Base-by-base conservation (phyloP, 2,797 vertebrate species). In the Lateolabrax maculatus region DNA sequence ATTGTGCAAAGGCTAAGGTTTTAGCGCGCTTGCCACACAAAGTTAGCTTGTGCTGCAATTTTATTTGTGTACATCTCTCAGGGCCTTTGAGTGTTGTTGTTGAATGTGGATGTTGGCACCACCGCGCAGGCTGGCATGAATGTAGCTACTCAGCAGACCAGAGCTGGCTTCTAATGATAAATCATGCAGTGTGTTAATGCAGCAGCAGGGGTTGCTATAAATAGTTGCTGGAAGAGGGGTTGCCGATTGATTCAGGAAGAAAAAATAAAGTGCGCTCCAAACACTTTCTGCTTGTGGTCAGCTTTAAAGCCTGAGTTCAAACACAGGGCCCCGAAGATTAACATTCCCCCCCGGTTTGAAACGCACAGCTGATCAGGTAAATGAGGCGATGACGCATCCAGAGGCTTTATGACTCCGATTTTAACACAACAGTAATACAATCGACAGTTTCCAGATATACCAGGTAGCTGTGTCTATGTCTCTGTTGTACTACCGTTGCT, bases 181-280 rank as follows among this genome's bases (percentile, higher is more conserved):
- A 93, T 92, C 90, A 89, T 92, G 90, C 91, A 85, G 84, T 78
- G 87, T 89, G 87, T 91, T 92, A 90, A 93, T 92, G 93, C 89
- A 87, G 89, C 83, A 84, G 86, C 29, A 37, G 68, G n/a, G 66
- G 74, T 23, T 55, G 81, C 92, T 93, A 92, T 93, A 91, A 93
- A 94, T 93, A 92, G 84, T 82, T 46, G 64, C 62, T 64, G 77
- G 79, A n/a, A 86, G 79, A 85, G 80, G 41, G 83, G 81, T n/a
- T 76, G 82, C 69, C 34, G 52, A 88, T 90, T 87, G 87, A 91
- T 90, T 88, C 77, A 44, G 71, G 43, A 80, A 69, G 69, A 53
- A 69, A 34, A 84, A 84, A 80, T 63, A 74, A 65, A 79, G 53
- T 18, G 58, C 36, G 51, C 74, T 77, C 71, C 51, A 77, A 87